Base-by-base conservation (phyloP, 2,113 vertebrate species). In the Zosterops pallidus region DNA sequence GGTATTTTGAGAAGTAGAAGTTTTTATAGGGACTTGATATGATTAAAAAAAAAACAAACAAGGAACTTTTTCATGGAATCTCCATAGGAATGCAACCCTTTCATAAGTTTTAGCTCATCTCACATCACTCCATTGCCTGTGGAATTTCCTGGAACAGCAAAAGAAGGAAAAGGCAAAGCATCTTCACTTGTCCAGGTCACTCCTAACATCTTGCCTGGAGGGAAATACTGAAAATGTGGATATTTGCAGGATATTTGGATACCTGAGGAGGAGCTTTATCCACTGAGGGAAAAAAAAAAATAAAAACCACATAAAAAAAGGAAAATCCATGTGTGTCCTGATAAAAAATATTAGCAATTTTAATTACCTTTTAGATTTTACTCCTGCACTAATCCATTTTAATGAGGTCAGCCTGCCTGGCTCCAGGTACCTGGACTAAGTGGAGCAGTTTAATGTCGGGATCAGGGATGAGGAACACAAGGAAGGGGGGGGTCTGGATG, bases 331-430 rank as follows among this genome's bases (percentile, higher is more conserved):
- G 70, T 49, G 37, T 89, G 86, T 57, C 94, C 80, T 6, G 2
- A 67, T 86, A 89, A 96, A 96, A 96, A 96, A 94, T 92, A 96
- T 94, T 90, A 92, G 83, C 60, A 29, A 69, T 95, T 96, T 97
- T 96, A 96, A 97, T 96, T 96, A 84, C 96, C 95, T 95, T 94
- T 97, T 93, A 95, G 95, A 89, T 97, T 97, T 96, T 96, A 88
- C 83, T 94, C 80, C 94, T 87, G 72, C 89, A 65, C 86, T 94
- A 96, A 96, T 93, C 95, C 92, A 92, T 96, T 95, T 96, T 96
- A 96, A 97, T 96, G 96, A 96, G 96, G 96, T 96, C 96, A 97
- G 90, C 83, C 76, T 15, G 90, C 90, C 90, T 95, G 95, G 95
- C 94, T 95, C 83, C 88, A 92, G 88, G 92, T 96, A 93, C 88